Evolutionary conservation across 2,113 vertebrate genomes (phyloP), one percentile per base, ranked within the genome.

Genomic region (Phalacrocorax aristotelis): DNA sequence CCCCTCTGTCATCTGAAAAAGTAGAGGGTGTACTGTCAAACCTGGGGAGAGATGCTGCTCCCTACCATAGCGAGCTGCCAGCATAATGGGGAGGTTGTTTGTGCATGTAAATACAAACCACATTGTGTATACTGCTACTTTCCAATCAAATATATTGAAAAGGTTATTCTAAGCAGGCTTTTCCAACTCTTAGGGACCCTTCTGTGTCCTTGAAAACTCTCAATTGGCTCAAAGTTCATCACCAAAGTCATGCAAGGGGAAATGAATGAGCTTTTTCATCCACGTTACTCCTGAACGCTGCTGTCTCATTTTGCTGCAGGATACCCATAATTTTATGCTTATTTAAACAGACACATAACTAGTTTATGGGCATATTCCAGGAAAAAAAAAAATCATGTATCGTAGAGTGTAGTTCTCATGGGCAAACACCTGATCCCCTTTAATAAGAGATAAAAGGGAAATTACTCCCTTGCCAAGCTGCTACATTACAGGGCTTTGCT

Each of bases 361-460:
- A 95, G 97, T 98, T 98, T 96, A 96, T 95, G 98, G 98, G 97
- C 97, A 98, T 97, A 97, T 97, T 98, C 94, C 80, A 92, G 96
- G 89, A 42, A 90, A 83, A 51, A 82, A 97, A 90, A 60, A 69
- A 88, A 38, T 91, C 94, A 40, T 70, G 86, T 97, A 96, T 97
- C 98, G 98, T 79, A 65, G 85, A 97, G 98, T 96, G 72, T 57
- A 96, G 83, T 95, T 98, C 98, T 98, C 95, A 95, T 96, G 98
- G 98, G 98, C 98, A 98, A 98, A 98, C 98, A 98, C 98, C 98
- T 98, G 98, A 98, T 98, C 98, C 98, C 98, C 94, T 97, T 98
- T 98, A 98, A 98, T 97, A 97, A 98, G 96, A 92, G 94, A 98
- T 95, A 97, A 97, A 97, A 97, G 87, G 82, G 87, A 97, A 96